Conservation (phyloP, 2,113 vertebrate genomes). For the Stegastes partitus region DNA sequence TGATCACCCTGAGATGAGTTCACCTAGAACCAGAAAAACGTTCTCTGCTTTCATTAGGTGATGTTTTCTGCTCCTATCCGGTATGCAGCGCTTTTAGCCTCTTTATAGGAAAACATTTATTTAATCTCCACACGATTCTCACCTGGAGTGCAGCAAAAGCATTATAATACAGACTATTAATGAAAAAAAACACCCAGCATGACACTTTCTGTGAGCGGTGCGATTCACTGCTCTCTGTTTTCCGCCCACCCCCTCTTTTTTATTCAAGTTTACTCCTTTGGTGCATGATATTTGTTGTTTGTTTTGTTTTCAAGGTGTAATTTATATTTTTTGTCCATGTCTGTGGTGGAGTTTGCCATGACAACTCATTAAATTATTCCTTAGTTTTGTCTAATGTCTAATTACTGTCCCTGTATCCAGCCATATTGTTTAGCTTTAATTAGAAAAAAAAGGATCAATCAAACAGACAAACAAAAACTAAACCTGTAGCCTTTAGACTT, state of each 20-base stretch:
- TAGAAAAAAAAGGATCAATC: background rate
- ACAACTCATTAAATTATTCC: background rate
- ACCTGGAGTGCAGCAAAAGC: constrained; percentile 6
- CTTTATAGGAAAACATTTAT: constrained; percentile 8
- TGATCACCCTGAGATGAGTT: constrained; percentile 12
- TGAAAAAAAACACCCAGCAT: background rate
- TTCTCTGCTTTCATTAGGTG: background rate
- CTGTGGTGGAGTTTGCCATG: no score
- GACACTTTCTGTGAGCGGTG: background rate
- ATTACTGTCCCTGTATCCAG: background rate
- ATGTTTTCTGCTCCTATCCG: constrained; percentile 5
- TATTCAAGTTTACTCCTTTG: background rate
- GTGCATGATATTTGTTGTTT: background rate
- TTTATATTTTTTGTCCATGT: no score
- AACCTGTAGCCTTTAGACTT: background rate
- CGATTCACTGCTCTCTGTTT: background rate
- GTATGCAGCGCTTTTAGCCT: background rate
- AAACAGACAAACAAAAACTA: no score
- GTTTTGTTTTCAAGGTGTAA: background rate
- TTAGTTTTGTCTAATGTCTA: background rate
- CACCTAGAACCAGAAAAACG: constrained; percentile 22
- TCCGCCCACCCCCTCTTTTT: background rate
- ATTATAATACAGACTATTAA: background rate
- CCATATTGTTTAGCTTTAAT: background rate
- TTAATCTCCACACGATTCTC: constrained; percentile 20